A percentile compares a stretch with the other conserved stretches of the same genome.
These are phyloP conservation scores for Chrysolina haemoptera DNA, from an alignment of 2,888 invertebrate species.

Conservation along the genomic window DNA sequence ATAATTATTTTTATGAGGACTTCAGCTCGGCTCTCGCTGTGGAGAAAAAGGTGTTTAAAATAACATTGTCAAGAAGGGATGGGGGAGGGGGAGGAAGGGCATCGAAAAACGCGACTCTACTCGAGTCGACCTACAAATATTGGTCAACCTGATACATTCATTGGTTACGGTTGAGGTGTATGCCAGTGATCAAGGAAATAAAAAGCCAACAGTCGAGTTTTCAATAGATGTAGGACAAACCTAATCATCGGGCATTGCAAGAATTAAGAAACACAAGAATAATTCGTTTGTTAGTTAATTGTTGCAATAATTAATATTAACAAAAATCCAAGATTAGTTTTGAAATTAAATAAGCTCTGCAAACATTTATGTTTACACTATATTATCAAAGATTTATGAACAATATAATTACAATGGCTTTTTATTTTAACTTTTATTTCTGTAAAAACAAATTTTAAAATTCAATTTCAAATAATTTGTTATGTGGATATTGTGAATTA, in stretches of 20 bases:
- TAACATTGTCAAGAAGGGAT: slow-evolving; percentile 42
- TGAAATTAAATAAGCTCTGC: too few species aligned
- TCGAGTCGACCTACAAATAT: background rate
- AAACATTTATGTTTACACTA: too few species aligned
- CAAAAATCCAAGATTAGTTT: background rate
- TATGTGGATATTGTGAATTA: too few species aligned
- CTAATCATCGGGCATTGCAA: background rate
- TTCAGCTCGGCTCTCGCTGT: slow-evolving; percentile 68
- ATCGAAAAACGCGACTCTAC: slow-evolving; percentile 1
- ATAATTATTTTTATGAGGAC: slow-evolving; percentile 65
- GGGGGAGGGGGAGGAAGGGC: background rate
- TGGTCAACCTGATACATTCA: background rate
- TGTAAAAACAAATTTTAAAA: background rate
- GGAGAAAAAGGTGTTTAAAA: slow-evolving; percentile 68
- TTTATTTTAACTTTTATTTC: background rate
- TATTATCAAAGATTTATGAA: too few species aligned
- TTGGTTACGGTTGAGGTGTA: slow-evolving; percentile 33
- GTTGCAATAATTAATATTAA: background rate
- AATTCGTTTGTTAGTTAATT: background rate
- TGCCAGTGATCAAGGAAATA: slow-evolving; percentile 1
- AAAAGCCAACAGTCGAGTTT: background rate
- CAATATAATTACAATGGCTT: too few species aligned
- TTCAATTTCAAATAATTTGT: background rate
- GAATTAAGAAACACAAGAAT: background rate
- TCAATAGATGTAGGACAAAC: too few species aligned